A percentile compares a stretch with the other conserved stretches of the same genome.
phyloP scores from a whole-genome alignment of 2,113 vertebrate genomes.

The Plecturocebus donacophilus region DNA sequence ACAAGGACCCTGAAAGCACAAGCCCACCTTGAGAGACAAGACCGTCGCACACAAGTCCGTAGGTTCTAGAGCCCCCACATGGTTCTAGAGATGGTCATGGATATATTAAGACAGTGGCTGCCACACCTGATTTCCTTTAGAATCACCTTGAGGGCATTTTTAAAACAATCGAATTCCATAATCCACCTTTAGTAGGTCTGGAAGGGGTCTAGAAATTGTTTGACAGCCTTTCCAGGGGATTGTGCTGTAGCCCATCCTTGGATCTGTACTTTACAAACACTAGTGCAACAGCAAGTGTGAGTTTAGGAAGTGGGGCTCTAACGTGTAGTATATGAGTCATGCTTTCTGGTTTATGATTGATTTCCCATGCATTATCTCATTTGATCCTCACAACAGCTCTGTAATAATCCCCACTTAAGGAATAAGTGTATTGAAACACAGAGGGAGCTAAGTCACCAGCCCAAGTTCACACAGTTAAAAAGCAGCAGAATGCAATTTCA shows the following conservation, averaged over 20 bases:
- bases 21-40: neutral
- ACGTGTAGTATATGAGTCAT: accelerated
- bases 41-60: accelerated
- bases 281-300: accelerated
- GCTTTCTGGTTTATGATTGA: neutral
- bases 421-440: neutral
- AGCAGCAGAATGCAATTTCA: no score
- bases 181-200: no score
- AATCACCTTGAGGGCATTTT: accelerated
- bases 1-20: constrained; percentile 92
- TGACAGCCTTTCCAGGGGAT: neutral
- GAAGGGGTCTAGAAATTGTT: neutral
- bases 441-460: neutral
- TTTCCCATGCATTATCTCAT: neutral
- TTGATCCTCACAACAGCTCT: neutral
- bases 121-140: neutral
- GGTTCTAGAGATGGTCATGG: accelerated
- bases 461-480: neutral
- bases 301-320: no score
- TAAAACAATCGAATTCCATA: neutral
- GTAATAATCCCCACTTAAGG: neutral
- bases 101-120: neutral
- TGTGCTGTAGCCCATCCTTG: accelerated
- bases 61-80: accelerated
- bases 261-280: neutral